Base-by-base conservation (phyloP, 2,113 vertebrate species). In the Salvelinus sp. region DNA sequence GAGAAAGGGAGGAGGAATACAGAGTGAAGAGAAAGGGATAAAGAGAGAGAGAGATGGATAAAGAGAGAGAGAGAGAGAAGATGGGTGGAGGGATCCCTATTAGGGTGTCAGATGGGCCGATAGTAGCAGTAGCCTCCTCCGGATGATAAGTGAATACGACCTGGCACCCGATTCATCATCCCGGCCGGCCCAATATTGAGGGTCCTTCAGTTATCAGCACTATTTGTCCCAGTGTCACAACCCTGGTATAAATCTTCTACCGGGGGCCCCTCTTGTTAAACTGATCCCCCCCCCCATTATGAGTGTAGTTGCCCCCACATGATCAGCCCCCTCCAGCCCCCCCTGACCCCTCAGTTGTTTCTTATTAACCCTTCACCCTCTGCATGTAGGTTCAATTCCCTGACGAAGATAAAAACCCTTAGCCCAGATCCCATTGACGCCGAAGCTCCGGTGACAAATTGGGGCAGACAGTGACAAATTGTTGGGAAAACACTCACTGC, bases 341-440 rank as follows among this genome's bases (percentile, higher is more conserved):
- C 84, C 82, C 88, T 88, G 92, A 95, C 94, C 96, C 94, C 94
- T 93, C 95, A 92, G 73, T 94, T 95, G 95, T 95, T 96, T 95
- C 94, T 95, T 95, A 97, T 96, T 96, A 97, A 96, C 96, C 96
- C 94, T 90, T 96, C 95, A 96, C 95, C 95, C 88, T 85, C 92
- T 90, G 89, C 87, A 91, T 76, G 83, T 92, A 90, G 88, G 84
- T 79, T 82, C 88, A 91, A 87, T 92, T 94, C 85, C 87, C 89
- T 91, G 93, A 91, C 93, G 92, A 93, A 93, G 90, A 92, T 95
- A 95, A 94, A 93, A 93, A 93, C 94, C 93, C 93, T 90, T 90
- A 83, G 90, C 91, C 91, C 89, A 89, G 92, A 94, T 93, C 92
- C 94, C 93, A 94, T 92, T 92, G 92, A 92, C 89, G 86, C 86